Percentiles rank a stretch among this genome's conserved stretches.
Evolutionary conservation across 2,888 invertebrate species (phyloP).

Genomic region (Eupithecia abbreviata): DNA sequence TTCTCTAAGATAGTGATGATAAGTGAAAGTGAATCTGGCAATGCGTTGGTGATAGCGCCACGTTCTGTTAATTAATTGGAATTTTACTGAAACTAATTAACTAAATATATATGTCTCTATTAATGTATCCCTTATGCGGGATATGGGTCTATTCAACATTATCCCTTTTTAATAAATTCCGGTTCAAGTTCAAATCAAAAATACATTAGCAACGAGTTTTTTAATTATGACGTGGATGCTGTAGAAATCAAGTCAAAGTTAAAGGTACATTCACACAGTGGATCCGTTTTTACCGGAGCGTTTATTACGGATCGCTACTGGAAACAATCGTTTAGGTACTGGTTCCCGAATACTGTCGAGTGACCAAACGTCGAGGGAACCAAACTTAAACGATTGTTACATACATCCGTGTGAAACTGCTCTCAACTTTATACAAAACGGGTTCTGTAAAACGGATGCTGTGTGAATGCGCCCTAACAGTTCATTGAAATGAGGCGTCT

Average conservation of each 20-base stretch:
- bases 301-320: too few relatives aligned
- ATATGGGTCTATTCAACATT: background rate
- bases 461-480: too few relatives aligned
- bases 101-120: background rate
- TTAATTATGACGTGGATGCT: background rate
- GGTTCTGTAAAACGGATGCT: too few relatives aligned
- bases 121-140: background rate
- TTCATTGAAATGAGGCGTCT: background rate
- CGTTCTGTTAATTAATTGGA: background rate
- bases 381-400: too few relatives aligned
- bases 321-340: too few relatives aligned
- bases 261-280: too few relatives aligned
- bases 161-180: background rate
- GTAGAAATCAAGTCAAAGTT: background rate
- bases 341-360: too few relatives aligned
- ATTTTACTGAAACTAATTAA: background rate
- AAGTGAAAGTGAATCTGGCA: conserved; percentile 11
- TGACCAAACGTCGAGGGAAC: too few relatives aligned
- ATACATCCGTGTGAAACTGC: too few relatives aligned
- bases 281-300: too few relatives aligned
- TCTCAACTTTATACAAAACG: too few relatives aligned
- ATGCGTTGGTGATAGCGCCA: background rate
- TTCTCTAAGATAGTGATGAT: conserved; percentile 13
- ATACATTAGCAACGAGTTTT: background rate
- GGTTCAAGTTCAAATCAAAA: background rate